phyloP scores from a whole-genome alignment of 2,888 invertebrate genomes.

The Ryuthela nishihirai region DNA sequence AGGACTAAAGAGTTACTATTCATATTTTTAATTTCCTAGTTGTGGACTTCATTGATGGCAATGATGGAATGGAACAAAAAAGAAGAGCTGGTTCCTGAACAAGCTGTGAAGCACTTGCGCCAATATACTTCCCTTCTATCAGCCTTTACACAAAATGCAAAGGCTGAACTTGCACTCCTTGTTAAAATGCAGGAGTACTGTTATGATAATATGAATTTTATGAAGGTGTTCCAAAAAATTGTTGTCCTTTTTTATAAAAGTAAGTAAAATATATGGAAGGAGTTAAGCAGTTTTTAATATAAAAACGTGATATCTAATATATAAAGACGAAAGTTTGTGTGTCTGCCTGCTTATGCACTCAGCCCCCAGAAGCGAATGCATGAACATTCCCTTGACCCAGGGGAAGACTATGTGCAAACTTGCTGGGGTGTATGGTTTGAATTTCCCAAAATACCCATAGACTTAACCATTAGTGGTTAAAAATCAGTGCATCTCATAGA shows the following conservation, averaged over 20 bases:
- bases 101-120: constrained; percentile 66
- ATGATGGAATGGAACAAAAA: constrained; percentile 98
- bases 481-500: too few species aligned
- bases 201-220: constrained; percentile 98
- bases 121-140: constrained; percentile 76
- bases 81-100: constrained; percentile 92
- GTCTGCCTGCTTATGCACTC: too few species aligned
- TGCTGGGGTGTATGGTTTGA: too few species aligned
- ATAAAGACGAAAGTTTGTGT: too few species aligned
- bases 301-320: too few species aligned
- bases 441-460: too few species aligned
- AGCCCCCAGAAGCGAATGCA: too few species aligned
- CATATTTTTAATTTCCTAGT: constrained; percentile 55
- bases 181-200: constrained; percentile 95
- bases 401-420: too few species aligned
- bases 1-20: neutral
- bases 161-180: constrained; percentile 82
- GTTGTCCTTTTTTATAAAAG: constrained; percentile 88
- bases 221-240: constrained; percentile 97
- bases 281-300: too few species aligned
- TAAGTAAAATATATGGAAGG: too few species aligned
- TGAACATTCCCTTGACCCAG: too few species aligned
- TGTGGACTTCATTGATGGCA: constrained; percentile 93
- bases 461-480: too few species aligned
- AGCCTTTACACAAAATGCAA: constrained; percentile 78